Conservation (phyloP, 2,113 vertebrate species). For the Tiliqua scincoides region DNA sequence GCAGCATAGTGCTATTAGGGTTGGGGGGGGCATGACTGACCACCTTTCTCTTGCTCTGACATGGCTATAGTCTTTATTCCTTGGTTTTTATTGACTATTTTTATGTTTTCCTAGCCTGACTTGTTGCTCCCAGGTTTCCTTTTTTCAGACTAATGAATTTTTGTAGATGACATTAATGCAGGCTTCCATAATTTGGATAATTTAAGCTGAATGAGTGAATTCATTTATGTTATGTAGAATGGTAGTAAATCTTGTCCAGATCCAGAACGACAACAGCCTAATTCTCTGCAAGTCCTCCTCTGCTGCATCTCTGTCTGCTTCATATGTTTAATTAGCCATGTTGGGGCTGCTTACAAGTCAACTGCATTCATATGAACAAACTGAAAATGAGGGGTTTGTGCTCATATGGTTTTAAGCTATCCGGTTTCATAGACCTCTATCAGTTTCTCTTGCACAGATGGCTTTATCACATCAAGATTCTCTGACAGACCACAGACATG, state of each 20-base stretch:
- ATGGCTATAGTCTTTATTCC: too few species aligned
- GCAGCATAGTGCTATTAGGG: not conserved
- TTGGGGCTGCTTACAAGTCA: not conserved
- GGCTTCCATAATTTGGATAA: not conserved
- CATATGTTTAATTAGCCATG: not conserved
- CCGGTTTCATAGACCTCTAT: not conserved
- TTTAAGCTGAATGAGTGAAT: not conserved
- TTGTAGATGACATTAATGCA: not conserved
- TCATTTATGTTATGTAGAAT: not conserved
- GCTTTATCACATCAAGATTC: not conserved
- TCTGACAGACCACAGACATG: not conserved
- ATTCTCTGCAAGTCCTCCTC: not conserved
- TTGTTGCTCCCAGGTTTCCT: not conserved
- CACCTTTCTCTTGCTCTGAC: not conserved
- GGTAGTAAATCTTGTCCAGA: not conserved
- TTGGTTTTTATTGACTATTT: not conserved
- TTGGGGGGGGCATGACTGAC: not conserved
- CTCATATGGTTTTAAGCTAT: not conserved
- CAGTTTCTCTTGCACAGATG: not conserved
- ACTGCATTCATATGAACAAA: not conserved
- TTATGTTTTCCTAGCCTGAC: not conserved
- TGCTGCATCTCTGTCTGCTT: not conserved
- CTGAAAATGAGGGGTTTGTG: not conserved
- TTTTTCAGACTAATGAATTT: not conserved
- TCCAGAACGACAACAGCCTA: not conserved